Percentiles rank a stretch among this genome's conserved stretches.
Conservation (phyloP, 1,140 invertebrate species). For the Micrasema minimum region DNA sequence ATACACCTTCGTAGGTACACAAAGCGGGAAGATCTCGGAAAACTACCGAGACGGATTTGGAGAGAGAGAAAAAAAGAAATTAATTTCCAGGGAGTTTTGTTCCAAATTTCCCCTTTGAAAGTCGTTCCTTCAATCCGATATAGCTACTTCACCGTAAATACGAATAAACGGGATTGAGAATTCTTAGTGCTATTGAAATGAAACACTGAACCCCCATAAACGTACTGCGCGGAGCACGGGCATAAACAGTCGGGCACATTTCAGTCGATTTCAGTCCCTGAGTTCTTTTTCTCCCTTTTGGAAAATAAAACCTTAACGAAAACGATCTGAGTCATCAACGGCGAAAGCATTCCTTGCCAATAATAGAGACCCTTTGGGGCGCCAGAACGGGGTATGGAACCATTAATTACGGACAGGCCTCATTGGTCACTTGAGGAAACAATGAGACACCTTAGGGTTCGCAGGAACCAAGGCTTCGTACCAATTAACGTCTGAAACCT, state of each 20-base stretch:
- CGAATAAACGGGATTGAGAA: conserved; percentile 21
- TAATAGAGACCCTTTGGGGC: conserved; percentile 37
- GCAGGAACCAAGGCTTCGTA: neutral
- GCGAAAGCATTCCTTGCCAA: conserved; percentile 35
- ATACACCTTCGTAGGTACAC: too few relatives aligned
- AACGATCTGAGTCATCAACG: conserved; percentile 49
- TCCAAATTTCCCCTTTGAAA: conserved; percentile 13
- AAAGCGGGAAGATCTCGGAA: too few relatives aligned
- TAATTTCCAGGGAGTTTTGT: conserved; percentile 3
- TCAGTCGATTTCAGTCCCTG: conserved; percentile 45
- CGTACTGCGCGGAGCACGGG: neutral
- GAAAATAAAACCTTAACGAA: conserved; percentile 48
- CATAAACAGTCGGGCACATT: conserved; percentile 47
- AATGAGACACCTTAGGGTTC: conserved; percentile 17
- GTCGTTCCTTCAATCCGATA: conserved; percentile 16
- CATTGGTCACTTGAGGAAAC: conserved; percentile 19
- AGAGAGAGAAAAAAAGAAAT: too few relatives aligned
- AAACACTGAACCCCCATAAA: conserved; percentile 20
- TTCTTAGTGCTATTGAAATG: conserved; percentile 8
- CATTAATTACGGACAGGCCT: conserved; percentile 42
- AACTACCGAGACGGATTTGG: too few relatives aligned
- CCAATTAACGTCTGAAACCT: neutral
- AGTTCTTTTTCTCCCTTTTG: conserved; percentile 38
- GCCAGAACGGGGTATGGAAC: neutral
- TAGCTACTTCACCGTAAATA: conserved; percentile 25